These are phyloP conservation scores for Myodes glareolus DNA, from an alignment of 2,113 vertebrate species.

Conservation along the genomic window DNA sequence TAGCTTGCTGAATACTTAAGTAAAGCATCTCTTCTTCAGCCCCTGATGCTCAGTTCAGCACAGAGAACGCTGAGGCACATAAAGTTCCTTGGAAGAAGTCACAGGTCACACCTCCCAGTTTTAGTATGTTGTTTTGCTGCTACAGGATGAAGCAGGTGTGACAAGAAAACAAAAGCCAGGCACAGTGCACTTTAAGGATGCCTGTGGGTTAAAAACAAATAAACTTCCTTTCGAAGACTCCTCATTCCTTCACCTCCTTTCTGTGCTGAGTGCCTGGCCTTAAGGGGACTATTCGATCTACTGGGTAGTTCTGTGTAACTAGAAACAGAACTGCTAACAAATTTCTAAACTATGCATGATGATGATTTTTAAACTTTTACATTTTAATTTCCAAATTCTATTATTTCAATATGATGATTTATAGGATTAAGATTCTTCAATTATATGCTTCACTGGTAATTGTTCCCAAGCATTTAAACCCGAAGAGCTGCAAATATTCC, in stretches of 20 bases:
- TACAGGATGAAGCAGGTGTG: constrained; percentile 24
- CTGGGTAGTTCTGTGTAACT: neutral
- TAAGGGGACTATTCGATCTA: neutral
- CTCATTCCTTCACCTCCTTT: neutral
- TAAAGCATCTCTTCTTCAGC: constrained; percentile 18
- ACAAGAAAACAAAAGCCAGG: neutral
- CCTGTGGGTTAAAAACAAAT: constrained; percentile 21
- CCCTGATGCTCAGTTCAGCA: neutral
- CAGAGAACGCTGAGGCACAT: neutral
- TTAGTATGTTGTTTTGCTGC: constrained; percentile 32
- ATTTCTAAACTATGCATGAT: accelerated
- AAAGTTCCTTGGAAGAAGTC: neutral
- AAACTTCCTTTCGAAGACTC: neutral
- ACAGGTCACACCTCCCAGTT: neutral
- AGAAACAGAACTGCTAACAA: neutral
- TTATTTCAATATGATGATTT: neutral
- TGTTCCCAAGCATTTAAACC: neutral
- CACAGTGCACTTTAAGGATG: neutral
- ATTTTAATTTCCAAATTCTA: neutral
- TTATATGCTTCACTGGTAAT: neutral
- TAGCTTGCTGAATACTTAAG: constrained; percentile 24
- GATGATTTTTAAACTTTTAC: neutral
- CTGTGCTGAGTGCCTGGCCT: neutral
- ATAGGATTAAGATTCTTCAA: neutral
- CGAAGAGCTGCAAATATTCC: neutral